Base-by-base conservation (phyloP, 2,888 invertebrate genomes). In the Lysandra bellargus region DNA sequence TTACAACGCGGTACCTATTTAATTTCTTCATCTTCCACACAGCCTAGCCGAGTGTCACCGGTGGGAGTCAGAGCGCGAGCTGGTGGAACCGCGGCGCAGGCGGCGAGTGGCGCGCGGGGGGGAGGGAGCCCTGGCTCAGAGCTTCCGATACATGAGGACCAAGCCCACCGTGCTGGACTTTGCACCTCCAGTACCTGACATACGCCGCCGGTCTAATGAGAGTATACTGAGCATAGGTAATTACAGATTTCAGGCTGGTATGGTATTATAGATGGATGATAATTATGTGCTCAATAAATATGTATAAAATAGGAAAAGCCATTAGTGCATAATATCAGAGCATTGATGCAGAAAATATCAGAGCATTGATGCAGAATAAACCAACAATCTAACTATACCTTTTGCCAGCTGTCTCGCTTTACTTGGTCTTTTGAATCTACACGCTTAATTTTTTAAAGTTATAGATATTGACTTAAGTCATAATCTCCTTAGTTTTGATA, bases 161-260 rank as follows among this genome's bases (percentile, higher is more conserved):
- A 98, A 98, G 85, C 98, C 98, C 0, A 97, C 98, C 0, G 97
- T 98, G 82, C 97, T 98, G 78, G 97, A 98, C 0, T 97, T 98
- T 87, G 97, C 97, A 89, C 97, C 98, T 1, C 98, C 98, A 1
- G 97, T 97, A 79, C 97, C 98, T 83, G 96, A 97, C 1, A 57
- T 75, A 81, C 88, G 95, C 30, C 89, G 95, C 23, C 89, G 95
- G 60, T 95, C 95, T 1, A 95, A 95, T 73, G 95, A 95, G 75
- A 95, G 96, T 78, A 95, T 96, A 83, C 89, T 95, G 14, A 95
- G 95, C 30, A 88, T 95, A 83, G 96, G 96, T 96, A 87, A 49
- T 49, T 49, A 49, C 9, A 49, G 49, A 49, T 49, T 49, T 49
- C 0, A 49, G 2, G 9, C 49, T 49, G 49, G 9, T 49, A 49